phyloP scores from a whole-genome alignment of 2,113 vertebrate species.

The Romanogobio albipinnatus region DNA sequence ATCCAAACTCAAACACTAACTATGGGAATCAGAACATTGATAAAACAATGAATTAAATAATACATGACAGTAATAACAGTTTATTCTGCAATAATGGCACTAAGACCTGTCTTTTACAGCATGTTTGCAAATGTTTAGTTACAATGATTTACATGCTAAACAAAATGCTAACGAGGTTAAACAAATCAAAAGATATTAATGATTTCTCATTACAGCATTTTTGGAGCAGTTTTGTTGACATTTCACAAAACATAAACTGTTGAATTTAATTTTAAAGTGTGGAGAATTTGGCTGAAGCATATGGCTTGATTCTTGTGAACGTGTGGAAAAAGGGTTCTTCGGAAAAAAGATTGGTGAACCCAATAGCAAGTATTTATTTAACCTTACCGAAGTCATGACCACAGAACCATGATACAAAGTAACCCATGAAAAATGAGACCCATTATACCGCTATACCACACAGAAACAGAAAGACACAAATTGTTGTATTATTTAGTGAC shows the following conservation, averaged over 20 bases:
- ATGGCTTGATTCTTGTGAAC: not conserved
- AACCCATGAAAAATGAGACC: not conserved
- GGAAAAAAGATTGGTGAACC: not conserved
- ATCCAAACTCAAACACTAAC: not conserved
- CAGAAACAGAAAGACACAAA: not conserved
- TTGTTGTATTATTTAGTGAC: constrained; percentile 46
- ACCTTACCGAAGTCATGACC: not conserved
- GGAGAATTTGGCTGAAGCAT: not conserved
- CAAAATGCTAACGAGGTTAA: not conserved
- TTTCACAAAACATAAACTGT: not conserved
- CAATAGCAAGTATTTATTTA: too few relatives aligned
- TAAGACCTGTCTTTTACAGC: not conserved
- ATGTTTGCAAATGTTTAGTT: constrained; percentile 6
- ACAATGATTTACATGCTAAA: not conserved
- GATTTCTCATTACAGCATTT: not conserved
- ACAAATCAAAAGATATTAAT: not conserved
- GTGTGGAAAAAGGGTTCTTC: not conserved
- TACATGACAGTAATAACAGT: constrained; percentile 4
- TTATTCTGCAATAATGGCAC: not conserved
- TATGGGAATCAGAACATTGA: not conserved
- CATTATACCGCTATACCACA: not conserved
- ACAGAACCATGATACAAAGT: not conserved
- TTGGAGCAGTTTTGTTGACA: not conserved
- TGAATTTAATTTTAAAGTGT: not conserved
- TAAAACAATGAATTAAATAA: not conserved